Base-by-base conservation (phyloP, 2,888 invertebrate genomes). In the Nemotelus pantherinus region DNA sequence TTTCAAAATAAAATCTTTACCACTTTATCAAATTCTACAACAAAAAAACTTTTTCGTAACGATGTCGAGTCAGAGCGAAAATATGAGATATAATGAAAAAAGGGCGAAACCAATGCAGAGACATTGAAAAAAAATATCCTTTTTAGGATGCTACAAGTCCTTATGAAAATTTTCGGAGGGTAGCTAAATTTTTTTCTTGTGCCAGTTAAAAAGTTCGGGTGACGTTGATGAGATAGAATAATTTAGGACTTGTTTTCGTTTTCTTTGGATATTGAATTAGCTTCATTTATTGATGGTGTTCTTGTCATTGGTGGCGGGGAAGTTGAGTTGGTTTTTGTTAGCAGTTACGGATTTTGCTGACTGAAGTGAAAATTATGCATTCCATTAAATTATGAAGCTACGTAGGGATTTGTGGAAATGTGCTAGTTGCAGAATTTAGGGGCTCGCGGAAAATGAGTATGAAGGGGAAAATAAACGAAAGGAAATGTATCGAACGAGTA, bases 211-310 rank as follows among this genome's bases (percentile, higher is more conserved):
- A 60, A 39, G 25, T 57, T 60, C 60, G 60, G 41, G 39, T 7
- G 60, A 60, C 25, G 7, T 39, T 60, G 43, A 60, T 60, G 60
- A 60, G 60, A 25, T 60, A 60, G 43, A 10, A 60, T 60, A 60
- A 60, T 60, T 60, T 60, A 7, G 60, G 43, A 10, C 41, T 60
- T 4, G 41, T 39, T 25, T 41, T 60, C 7, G 25, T 60, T 43
- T 60, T 60, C 41, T 25, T 60, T 25, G 60, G 41, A 60, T 41
- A 60, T 60, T 60, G 60, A 60, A 60, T 60, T 60, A 60, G 60
- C 39, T 60, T 60, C 39, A 60, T 60, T 60, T 39, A 39, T 60
- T 25, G 60, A 39, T 39, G 60, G 43, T 41, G 41, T 39, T 39
- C 41, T 60, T 60, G 60, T 4, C 4, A 60, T 5, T 50, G 50